Evolutionary conservation across 2,888 invertebrate species (phyloP), one percentile per base, ranked within the genome.

Genomic region (Limnephilus marmoratus): DNA sequence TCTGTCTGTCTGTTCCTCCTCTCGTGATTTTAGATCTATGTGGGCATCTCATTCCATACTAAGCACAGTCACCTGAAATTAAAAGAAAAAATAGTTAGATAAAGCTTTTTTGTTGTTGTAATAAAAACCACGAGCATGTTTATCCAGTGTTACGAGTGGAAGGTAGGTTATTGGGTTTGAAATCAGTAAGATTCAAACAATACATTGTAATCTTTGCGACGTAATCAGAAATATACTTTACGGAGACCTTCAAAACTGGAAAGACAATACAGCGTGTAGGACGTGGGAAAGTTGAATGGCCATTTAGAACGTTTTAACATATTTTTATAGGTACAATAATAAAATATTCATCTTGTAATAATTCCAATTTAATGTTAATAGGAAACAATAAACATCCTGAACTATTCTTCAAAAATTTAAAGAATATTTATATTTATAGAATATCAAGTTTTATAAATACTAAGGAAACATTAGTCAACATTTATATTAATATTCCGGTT

Each of bases 31-130:
- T 9, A 4, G 29, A 80, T 45, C n/a, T n/a, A 81, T n/a, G 81
- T 34, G 34, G 31, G n/a, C 24, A 85, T 85, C 41, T 85, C 41
- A 85, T 37, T 85, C 37, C 85, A 37, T 34, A 24, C 11, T 41
- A 85, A 68, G 41, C 24, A 34, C 41, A 37, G 81, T 68, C 34
- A 89, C 37, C 80, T 80, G 88, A 89, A 89, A 89, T 24, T 24
- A 11, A 85, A 85, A 37, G 11, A 85, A 34, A 24, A 85, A 85
- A 37, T 41, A 1, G 31, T 15, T 82, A 41, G 41, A 34, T n/a
- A 41, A 37, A 24, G 82, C 12, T 11, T 13, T 82, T 82, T 49
- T 49, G 49, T 49, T 15, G 53, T 53, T 53, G 18, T 53, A 53
- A 53, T 53, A 53, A 18, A 24, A n/a, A 68, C 24, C 68, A 68